phyloP scores from a whole-genome alignment of 2,888 invertebrate genomes.

The Boloria euphrosyne region DNA sequence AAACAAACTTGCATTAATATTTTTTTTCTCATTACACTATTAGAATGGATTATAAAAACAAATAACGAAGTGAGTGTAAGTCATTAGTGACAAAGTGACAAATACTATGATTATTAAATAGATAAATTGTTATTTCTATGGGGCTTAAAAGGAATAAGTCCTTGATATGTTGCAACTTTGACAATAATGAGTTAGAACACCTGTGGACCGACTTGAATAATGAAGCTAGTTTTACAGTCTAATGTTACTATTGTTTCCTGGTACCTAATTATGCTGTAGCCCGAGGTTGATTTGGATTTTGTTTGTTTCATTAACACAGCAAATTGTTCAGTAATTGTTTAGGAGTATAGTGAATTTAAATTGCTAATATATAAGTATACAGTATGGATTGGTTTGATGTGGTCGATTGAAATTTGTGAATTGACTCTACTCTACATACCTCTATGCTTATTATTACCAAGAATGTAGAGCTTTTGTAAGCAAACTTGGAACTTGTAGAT shows the following conservation, averaged over 20 bases:
- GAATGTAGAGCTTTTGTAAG: no score
- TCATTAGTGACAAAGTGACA: no score
- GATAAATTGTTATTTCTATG: conserved; percentile 11
- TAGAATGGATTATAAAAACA: no score
- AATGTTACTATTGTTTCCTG: conserved; percentile 34
- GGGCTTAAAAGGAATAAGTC: conserved; percentile 25
- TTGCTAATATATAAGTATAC: no score
- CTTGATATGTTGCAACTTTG: conserved; percentile 39
- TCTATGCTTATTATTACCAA: no score
- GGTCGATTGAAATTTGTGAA: no score
- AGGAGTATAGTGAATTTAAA: not conserved
- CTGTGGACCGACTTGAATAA: conserved; percentile 43
- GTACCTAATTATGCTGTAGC: conserved; percentile 27
- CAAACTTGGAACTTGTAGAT: no score
- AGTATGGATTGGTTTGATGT: not conserved
- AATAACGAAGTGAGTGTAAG: no score
- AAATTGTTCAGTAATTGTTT: not conserved
- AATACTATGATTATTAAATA: no score
- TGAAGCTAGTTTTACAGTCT: conserved; percentile 33
- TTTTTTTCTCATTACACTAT: no score
- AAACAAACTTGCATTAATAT: no score
- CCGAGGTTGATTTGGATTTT: conserved; percentile 3
- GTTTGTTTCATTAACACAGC: conserved; percentile 7
- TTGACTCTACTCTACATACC: no score
- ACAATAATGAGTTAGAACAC: conserved; percentile 40